Conservation (phyloP, 2,113 vertebrate species). For the Typhlomys cinereus region DNA sequence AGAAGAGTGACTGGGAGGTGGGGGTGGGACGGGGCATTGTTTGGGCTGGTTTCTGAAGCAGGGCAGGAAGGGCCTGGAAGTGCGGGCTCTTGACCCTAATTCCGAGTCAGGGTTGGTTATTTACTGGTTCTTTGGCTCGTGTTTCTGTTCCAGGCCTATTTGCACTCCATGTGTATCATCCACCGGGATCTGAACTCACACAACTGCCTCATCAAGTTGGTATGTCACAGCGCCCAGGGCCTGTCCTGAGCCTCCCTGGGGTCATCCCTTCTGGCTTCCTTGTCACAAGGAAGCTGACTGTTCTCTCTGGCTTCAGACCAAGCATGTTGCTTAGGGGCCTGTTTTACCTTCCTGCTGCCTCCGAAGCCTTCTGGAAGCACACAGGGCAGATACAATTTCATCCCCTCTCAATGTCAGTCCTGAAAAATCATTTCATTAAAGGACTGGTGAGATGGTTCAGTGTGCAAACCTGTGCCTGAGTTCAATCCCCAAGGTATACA, state of each 20-base stretch:
- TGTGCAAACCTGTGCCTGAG: too few species aligned
- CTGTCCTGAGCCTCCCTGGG: neutral
- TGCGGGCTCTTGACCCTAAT: neutral
- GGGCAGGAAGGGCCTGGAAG: neutral
- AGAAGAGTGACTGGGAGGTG: neutral
- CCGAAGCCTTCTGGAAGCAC: neutral
- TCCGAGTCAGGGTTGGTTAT: neutral
- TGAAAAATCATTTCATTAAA: slow-evolving; percentile 27
- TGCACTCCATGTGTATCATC: slow-evolving; percentile 96
- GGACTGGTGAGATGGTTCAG: too few species aligned
- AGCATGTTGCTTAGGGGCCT: neutral
- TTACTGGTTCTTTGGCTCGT: neutral
- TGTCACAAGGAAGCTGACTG: neutral
- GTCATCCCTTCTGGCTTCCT: neutral
- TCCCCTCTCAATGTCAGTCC: neutral
- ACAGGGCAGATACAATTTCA: neutral
- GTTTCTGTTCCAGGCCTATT: slow-evolving; percentile 89
- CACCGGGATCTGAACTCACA: slow-evolving; percentile 96
- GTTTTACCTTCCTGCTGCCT: neutral
- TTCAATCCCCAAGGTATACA: too few species aligned
- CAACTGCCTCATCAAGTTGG: slow-evolving; percentile 97
- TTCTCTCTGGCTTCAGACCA: neutral
- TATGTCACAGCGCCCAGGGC: slow-evolving; percentile 78
- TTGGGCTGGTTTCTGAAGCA: neutral
- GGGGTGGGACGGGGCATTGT: neutral